phyloP scores from a whole-genome alignment of 1,140 invertebrate genomes.

The Argopecten irradians region DNA sequence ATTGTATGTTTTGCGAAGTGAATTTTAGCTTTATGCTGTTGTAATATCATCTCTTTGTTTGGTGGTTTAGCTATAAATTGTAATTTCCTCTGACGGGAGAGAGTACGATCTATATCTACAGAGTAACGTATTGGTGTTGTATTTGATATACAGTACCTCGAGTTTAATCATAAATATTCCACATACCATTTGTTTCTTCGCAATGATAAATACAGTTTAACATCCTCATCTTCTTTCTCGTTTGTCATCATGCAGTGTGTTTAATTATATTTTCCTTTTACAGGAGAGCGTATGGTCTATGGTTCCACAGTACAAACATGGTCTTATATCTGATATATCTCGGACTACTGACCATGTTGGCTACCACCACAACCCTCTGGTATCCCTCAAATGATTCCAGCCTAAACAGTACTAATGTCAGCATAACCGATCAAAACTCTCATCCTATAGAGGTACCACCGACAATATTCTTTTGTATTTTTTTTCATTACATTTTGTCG shows the following conservation, averaged over 20 bases:
- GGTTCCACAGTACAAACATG: conserved; percentile 71
- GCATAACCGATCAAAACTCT: background rate
- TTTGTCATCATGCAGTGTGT: too few relatives aligned
- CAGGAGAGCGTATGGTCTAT: conserved; percentile 74
- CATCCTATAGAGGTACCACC: background rate
- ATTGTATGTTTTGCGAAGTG: too few relatives aligned
- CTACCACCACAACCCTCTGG: conserved; percentile 45
- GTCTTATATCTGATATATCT: conserved; percentile 72
- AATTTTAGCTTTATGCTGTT: too few relatives aligned
- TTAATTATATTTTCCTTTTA: conserved; percentile 37
- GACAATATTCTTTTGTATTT: too few relatives aligned
- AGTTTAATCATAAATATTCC: too few relatives aligned
- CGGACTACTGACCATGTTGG: conserved; percentile 68
- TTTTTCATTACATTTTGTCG: too few relatives aligned
- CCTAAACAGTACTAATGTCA: background rate
- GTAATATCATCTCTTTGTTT: background rate
- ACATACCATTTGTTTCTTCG: too few relatives aligned
- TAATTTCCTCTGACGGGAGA: conserved; percentile 62
- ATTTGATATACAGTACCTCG: conserved; percentile 70
- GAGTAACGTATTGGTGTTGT: conserved; percentile 69
- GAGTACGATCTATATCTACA: conserved; percentile 73
- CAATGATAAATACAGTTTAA: too few relatives aligned
- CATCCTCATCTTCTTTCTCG: too few relatives aligned
- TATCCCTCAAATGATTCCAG: background rate
- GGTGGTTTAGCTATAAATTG: background rate